Percentiles rank a stretch among this genome's conserved stretches.
phyloP scores from a whole-genome alignment of 2,888 invertebrate genomes.

The Siphlonurus alternatus region DNA sequence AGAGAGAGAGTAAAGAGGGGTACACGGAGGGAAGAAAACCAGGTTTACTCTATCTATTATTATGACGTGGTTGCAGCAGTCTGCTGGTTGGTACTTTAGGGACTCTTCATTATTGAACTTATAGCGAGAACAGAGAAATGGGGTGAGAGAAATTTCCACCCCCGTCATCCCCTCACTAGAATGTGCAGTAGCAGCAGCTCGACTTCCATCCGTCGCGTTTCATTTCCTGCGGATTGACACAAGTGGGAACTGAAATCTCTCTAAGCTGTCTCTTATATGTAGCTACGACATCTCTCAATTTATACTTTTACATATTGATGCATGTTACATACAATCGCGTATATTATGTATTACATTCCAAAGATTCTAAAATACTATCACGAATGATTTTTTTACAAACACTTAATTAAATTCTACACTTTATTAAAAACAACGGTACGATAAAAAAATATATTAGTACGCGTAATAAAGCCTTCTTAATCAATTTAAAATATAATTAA shows the following conservation, averaged over 20 bases:
- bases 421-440: too few relatives aligned
- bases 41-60: background rate
- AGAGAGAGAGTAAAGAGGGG: background rate
- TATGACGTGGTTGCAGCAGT: background rate
- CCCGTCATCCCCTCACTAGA: background rate
- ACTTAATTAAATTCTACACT: too few relatives aligned
- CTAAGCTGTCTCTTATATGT: background rate
- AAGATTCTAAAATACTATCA: too few relatives aligned
- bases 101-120: background rate
- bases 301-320: background rate
- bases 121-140: background rate
- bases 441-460: too few relatives aligned
- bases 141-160: background rate
- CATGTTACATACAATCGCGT: background rate
- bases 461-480: too few relatives aligned
- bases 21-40: background rate
- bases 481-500: too few relatives aligned
- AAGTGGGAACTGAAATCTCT: background rate
- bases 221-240: background rate
- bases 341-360: too few relatives aligned
- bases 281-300: background rate
- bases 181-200: too few relatives aligned
- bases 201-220: background rate
- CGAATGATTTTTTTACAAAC: too few relatives aligned
- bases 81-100: too few relatives aligned